Percentiles rank a stretch among this genome's conserved stretches.
These are phyloP conservation scores for Bombyx mandarina DNA, from an alignment of 1,140 invertebrate species.

Conservation along the genomic window DNA sequence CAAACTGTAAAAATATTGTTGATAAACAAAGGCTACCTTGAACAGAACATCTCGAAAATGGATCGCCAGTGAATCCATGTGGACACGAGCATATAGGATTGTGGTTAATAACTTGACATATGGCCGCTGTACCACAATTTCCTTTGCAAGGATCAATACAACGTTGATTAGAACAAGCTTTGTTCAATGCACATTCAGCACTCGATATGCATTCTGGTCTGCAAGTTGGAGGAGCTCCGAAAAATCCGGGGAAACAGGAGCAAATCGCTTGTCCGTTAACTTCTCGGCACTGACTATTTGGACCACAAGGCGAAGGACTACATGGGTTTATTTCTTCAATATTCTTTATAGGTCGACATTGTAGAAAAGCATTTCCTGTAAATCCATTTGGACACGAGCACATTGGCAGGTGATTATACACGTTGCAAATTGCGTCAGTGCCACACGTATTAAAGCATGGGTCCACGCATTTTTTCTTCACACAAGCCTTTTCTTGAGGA, in stretches of 20 bases:
- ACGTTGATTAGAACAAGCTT: slow-evolving; percentile 76
- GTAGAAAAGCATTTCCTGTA: slow-evolving; percentile 85
- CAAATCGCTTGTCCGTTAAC: slow-evolving; percentile 77
- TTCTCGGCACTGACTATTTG: slow-evolving; percentile 81
- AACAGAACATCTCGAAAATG: slow-evolving; percentile 77
- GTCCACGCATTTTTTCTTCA: slow-evolving; percentile 86
- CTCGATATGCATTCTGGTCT: slow-evolving; percentile 81
- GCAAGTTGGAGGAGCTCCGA: slow-evolving; percentile 81
- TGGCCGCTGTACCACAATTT: slow-evolving; percentile 81
- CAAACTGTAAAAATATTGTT: slow-evolving; percentile 12
- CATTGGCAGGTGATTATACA: slow-evolving; percentile 85
- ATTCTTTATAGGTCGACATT: slow-evolving; percentile 73
- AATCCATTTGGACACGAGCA: slow-evolving; percentile 82
- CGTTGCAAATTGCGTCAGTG: slow-evolving; percentile 81
- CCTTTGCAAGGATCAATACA: slow-evolving; percentile 79
- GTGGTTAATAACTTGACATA: slow-evolving; percentile 85
- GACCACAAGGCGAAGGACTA: slow-evolving; percentile 79
- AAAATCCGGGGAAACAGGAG: slow-evolving; percentile 78
- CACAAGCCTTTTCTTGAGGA: slow-evolving; percentile 81
- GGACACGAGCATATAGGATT: slow-evolving; percentile 80
- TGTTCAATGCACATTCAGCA: slow-evolving; percentile 77
- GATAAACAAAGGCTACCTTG: slow-evolving; percentile 51
- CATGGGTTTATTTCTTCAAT: slow-evolving; percentile 57
- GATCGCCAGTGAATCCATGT: slow-evolving; percentile 77
- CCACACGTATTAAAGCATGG: slow-evolving; percentile 90